Conservation (phyloP, 2,888 invertebrate genomes). For the Girardia tigrina region DNA sequence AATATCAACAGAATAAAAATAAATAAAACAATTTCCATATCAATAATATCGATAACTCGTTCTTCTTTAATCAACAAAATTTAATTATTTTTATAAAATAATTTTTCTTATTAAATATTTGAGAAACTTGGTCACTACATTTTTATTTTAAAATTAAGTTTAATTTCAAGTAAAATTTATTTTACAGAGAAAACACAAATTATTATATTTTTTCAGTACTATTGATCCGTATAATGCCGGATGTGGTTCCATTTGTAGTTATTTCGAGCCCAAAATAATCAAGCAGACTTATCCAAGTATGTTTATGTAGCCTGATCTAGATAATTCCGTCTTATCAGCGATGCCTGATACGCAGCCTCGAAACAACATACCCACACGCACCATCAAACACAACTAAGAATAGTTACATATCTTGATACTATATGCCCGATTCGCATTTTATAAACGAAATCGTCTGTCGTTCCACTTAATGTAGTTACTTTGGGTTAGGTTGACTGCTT, state of each 20-base stretch:
- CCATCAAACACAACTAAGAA: constrained; percentile 7
- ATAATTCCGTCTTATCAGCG: constrained; percentile 12
- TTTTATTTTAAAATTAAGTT: too few species aligned
- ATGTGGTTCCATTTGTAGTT: constrained; percentile 14
- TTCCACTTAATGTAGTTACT: constrained; percentile 20
- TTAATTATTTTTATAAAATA: too few species aligned
- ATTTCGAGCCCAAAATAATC: constrained; percentile 7
- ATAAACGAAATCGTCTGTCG: constrained; percentile 23
- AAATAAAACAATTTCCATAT: too few species aligned
- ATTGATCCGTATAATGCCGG: constrained; percentile 2
- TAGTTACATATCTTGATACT: constrained; percentile 20
- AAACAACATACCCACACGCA: neutral
- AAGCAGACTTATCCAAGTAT: neutral
- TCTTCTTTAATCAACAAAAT: too few species aligned
- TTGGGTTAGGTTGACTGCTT: constrained; percentile 23
- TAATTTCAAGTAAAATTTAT: too few species aligned
- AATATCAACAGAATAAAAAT: too few species aligned
- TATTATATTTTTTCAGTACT: constrained; percentile 1
- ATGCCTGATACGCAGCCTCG: constrained; percentile 23
- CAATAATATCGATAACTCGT: too few species aligned
- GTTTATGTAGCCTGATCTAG: constrained; percentile 18
- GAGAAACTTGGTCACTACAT: too few species aligned
- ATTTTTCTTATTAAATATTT: too few species aligned
- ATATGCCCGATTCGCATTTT: neutral
- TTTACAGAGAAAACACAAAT: too few species aligned